Percentiles rank a stretch among this genome's conserved stretches.
Evolutionary conservation across 2,113 vertebrate genomes (phyloP).

Genomic region (Dicerorhinus sumatrensis): DNA sequence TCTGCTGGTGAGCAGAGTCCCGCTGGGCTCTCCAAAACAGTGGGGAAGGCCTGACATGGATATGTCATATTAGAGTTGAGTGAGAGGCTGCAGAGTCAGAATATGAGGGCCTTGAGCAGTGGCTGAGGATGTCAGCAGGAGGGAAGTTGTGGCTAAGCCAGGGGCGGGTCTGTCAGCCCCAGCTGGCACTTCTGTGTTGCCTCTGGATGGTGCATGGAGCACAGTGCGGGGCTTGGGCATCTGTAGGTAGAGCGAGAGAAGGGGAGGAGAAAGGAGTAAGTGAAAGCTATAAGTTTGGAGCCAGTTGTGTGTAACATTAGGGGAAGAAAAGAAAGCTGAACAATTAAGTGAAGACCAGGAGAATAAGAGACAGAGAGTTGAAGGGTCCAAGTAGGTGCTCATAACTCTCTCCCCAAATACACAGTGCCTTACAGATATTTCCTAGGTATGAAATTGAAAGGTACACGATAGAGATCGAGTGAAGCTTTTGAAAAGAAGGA

Average conservation of each 20-base stretch:
- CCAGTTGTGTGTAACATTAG: neutral
- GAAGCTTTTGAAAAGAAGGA: neutral
- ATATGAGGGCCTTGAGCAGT: too few relatives aligned
- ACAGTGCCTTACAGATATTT: neutral
- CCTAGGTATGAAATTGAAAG: neutral
- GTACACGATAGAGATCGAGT: neutral
- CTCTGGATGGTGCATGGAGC: neutral
- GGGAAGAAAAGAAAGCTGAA: neutral
- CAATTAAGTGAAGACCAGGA: neutral
- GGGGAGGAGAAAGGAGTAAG: neutral
- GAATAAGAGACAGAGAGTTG: neutral
- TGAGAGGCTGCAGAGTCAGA: neutral
- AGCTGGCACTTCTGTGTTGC: neutral
- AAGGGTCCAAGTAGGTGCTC: neutral
- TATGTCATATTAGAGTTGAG: neutral
- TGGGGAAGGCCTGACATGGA: neutral
- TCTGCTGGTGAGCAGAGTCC: too few relatives aligned
- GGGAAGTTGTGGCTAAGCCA: neutral
- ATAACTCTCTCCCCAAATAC: neutral
- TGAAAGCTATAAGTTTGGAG: neutral
- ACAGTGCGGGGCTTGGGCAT: too few relatives aligned
- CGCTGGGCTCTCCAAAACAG: neutral
- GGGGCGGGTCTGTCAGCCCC: neutral
- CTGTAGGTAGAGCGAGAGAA: neutral
- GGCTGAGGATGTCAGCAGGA: neutral